Evolutionary conservation across 2,797 vertebrate species (phyloP), one percentile per base, ranked within the genome.

Genomic region (Urophycis tenuis): DNA sequence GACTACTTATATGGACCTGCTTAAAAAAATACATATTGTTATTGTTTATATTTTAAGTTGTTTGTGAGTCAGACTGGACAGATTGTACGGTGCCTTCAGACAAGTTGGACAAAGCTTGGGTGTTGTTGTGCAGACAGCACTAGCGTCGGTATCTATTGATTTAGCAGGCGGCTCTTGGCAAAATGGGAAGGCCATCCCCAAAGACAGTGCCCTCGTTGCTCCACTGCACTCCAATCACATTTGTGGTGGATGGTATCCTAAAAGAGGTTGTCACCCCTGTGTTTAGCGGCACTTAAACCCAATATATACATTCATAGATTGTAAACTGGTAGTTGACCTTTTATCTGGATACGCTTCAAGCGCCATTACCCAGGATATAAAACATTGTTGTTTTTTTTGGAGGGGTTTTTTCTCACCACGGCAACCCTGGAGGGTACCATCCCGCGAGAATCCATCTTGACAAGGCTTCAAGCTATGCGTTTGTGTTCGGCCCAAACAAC

Each of bases 161-260:
- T 91, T 84, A 89, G 88, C 85, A 81, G 80, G 82, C 82, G 84
- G 83, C 85, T 87, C 84, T 82, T 80, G 73, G 86, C 85, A 85
- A 89, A 90, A 92, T 90, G 86, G 91, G 85, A 88, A 82, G 84
- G 80, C 81, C 82, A 81, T 88, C 88, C 88, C 88, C 84, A 45
- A 79, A 88, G 86, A 88, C 88, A 76, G 81, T 71, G 1, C 78
- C 29, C n/a, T 88, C 83, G 75, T 85, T 83, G 90, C 86, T 90
- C 84, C 82, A 81, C 86, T 87, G 88, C 91, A 88, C 91, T 85
- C 89, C 87, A 86, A 90, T 90, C 89, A 89, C 88, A 91, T 91
- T 88, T 88, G 81, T 67, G 81, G 83, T 88, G 88, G 89, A 91
- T 91, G 87, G 88, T 91, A 82, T 90, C 85, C 89, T 87, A 85